Evolutionary conservation across 2,797 vertebrate species (phyloP).

Genomic region (Pempheris klunzingeri): DNA sequence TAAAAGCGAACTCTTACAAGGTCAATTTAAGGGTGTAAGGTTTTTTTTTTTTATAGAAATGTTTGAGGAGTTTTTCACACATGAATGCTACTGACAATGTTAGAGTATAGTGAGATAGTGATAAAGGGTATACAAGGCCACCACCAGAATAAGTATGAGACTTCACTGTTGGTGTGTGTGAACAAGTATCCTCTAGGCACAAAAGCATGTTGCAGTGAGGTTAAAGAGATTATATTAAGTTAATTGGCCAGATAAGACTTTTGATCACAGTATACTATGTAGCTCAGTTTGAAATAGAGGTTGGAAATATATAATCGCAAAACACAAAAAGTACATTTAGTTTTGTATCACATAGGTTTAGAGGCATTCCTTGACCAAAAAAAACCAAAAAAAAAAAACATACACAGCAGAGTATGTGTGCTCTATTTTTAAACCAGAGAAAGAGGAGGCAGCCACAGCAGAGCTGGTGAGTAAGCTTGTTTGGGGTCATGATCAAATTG

Average conservation of each 20-base stretch:
- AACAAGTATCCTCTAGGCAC: constrained; percentile 12
- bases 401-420: background rate
- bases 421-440: constrained; percentile 32
- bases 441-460: constrained; percentile 5
- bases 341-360: background rate
- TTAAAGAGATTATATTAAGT: constrained; percentile 17
- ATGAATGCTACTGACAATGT: constrained; percentile 22
- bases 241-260: constrained; percentile 11
- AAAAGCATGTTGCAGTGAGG: constrained; percentile 18
- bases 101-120: background rate
- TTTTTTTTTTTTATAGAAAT: background rate
- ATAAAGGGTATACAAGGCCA: constrained; percentile 11
- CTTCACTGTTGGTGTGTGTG: constrained; percentile 17
- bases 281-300: background rate
- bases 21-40: too few relatives aligned
- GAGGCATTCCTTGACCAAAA: constrained; percentile 12
- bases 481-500: constrained; percentile 46
- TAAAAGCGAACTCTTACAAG: constrained; percentile 15
- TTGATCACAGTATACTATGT: background rate
- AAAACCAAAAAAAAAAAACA: constrained; percentile 18
- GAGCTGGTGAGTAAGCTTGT: constrained; percentile 40
- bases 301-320: background rate
- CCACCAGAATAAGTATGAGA: background rate
- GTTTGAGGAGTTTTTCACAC: constrained; percentile 24
- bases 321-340: background rate